phyloP scores from a whole-genome alignment of 2,888 invertebrate genomes.

The Ichneumoninae sp. region DNA sequence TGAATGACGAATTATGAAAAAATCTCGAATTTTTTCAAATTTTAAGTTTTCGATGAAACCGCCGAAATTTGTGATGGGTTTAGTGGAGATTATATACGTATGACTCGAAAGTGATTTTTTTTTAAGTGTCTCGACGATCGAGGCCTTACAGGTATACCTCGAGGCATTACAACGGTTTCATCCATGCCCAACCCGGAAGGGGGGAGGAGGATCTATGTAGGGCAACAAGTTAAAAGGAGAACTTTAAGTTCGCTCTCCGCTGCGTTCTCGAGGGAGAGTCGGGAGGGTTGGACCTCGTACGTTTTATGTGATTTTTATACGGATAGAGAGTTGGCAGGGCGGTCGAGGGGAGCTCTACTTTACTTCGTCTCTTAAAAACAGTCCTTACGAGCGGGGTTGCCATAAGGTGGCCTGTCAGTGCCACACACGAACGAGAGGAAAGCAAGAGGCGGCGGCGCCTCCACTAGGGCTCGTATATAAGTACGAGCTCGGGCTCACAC shows the following conservation, averaged over 20 bases:
- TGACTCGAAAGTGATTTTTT: neutral
- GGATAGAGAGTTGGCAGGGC: slow-evolving; percentile 41
- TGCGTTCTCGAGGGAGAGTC: slow-evolving; percentile 34
- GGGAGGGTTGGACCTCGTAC: slow-evolving; percentile 11
- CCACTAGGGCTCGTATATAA: slow-evolving; percentile 8
- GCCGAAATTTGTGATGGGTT: too few species aligned
- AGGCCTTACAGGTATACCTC: neutral
- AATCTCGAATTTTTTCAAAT: neutral
- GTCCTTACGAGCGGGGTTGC: slow-evolving; percentile 54
- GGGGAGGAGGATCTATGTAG: slow-evolving; percentile 30
- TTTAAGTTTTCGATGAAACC: too few species aligned
- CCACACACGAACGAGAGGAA: slow-evolving; percentile 48
- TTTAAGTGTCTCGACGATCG: slow-evolving; percentile 11
- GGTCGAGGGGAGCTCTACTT: slow-evolving; percentile 49
- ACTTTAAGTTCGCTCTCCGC: slow-evolving; percentile 47
- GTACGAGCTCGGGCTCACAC: neutral
- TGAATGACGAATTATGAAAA: neutral
- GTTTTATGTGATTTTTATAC: slow-evolving; percentile 65
- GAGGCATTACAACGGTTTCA: slow-evolving; percentile 11
- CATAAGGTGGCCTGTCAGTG: slow-evolving; percentile 60
- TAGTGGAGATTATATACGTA: neutral
- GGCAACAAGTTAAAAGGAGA: slow-evolving; percentile 51
- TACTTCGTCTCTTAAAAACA: slow-evolving; percentile 62
- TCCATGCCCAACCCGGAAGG: slow-evolving; percentile 11
- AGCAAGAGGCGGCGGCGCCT: slow-evolving; percentile 9